Evolutionary conservation across 2,113 vertebrate genomes (phyloP).

Genomic region (Nothoprocta perdicaria): DNA sequence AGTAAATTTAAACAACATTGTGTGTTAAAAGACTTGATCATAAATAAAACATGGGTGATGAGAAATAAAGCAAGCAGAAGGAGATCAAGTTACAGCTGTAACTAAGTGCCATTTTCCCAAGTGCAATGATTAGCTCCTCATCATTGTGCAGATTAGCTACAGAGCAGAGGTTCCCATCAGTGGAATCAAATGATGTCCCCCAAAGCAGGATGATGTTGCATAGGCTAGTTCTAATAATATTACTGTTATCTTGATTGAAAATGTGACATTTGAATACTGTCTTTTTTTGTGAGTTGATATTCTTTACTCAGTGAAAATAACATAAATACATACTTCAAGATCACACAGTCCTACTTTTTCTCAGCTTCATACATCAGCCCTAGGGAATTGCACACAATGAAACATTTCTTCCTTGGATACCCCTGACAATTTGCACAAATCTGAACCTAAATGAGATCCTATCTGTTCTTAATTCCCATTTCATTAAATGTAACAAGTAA

Average conservation of each 20-base stretch:
- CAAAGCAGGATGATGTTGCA: not conserved
- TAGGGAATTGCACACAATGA: not conserved
- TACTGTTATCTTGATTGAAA: no score
- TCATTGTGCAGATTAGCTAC: not conserved
- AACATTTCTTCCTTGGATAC: not conserved
- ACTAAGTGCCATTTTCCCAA: not conserved
- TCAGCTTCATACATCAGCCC: not conserved
- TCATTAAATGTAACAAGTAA: not conserved
- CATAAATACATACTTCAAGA: accelerated
- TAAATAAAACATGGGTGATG: not conserved
- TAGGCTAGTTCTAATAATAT: not conserved
- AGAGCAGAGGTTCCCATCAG: not conserved
- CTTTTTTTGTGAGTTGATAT: not conserved
- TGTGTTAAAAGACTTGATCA: not conserved
- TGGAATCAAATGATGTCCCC: not conserved
- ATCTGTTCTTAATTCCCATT: not conserved
- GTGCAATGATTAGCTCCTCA: not conserved
- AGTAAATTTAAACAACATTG: not conserved
- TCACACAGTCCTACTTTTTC: accelerated
- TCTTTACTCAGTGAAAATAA: not conserved
- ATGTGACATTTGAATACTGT: not conserved
- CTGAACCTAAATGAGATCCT: not conserved
- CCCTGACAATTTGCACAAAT: not conserved
- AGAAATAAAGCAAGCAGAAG: not conserved
- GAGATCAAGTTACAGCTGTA: not conserved